Evolutionary conservation across 1,140 invertebrate genomes (phyloP).

Genomic region (Lepidurus packardi): DNA sequence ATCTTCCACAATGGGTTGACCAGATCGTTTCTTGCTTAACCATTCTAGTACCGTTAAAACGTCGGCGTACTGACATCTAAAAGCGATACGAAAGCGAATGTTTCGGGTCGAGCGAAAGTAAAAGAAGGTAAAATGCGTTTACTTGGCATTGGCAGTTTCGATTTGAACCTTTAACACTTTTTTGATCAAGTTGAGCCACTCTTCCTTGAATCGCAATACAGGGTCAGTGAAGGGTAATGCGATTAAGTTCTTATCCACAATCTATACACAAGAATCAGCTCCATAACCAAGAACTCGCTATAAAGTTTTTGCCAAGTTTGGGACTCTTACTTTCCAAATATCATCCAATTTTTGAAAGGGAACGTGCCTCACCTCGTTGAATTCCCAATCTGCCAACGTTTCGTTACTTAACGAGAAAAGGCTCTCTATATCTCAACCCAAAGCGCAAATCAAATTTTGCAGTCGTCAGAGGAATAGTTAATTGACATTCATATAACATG

Average conservation of each 20-base stretch:
- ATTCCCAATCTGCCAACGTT: not conserved
- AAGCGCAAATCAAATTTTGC: not conserved
- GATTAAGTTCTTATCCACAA: not conserved
- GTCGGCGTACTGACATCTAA: not conserved
- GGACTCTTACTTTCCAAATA: not conserved
- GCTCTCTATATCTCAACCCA: not conserved
- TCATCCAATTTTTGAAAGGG: conserved; percentile 8
- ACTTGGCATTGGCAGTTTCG: not conserved
- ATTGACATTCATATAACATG: not conserved
- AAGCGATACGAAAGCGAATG: not conserved
- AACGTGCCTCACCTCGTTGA: not conserved
- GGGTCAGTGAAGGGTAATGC: not conserved
- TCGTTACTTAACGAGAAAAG: not conserved
- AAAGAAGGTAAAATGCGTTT: not conserved
- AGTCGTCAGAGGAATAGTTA: not conserved
- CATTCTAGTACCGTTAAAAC: not conserved
- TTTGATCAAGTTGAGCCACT: not conserved
- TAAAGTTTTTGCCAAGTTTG: not conserved
- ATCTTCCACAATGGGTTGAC: not conserved
- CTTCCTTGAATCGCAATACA: not conserved
- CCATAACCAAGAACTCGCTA: not conserved
- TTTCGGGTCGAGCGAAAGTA: not conserved
- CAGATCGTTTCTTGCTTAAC: not conserved
- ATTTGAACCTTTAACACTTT: not conserved
- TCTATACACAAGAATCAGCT: not conserved